Evolutionary conservation across 2,888 invertebrate genomes (phyloP).

Genomic region (Xestia sexstrigata): DNA sequence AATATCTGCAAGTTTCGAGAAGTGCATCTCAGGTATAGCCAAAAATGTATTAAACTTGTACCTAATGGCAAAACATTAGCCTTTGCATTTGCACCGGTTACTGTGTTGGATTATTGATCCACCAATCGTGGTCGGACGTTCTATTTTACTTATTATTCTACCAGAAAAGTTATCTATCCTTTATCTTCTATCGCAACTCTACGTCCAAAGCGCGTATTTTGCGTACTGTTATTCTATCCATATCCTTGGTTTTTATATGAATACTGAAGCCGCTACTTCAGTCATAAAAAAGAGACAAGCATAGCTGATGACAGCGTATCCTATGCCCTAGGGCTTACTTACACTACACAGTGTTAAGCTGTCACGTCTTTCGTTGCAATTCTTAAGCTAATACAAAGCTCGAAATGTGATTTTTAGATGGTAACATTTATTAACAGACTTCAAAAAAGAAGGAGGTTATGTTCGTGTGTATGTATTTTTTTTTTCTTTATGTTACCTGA

Average conservation of each 20-base stretch:
- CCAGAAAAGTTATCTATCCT: not conserved
- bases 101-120: not conserved
- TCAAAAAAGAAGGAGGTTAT: too few species aligned
- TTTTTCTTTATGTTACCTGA: too few species aligned
- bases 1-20: constrained; percentile 7
- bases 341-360: not conserved
- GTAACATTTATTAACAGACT: too few species aligned
- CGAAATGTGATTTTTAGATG: not conserved
- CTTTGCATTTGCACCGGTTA: not conserved
- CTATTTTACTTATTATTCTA: not conserved
- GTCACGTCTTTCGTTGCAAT: not conserved
- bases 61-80: not conserved
- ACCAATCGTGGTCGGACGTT: not conserved
- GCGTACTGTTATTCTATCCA: not conserved
- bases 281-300: not conserved
- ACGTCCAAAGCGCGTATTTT: not conserved
- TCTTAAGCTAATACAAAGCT: not conserved
- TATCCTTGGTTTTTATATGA: not conserved
- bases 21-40: not conserved
- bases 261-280: too few species aligned
- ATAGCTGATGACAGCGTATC: too few species aligned
- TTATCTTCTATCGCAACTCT: not conserved
- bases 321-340: not conserved
- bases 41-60: not conserved
- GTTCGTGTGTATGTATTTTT: too few species aligned